Conservation (phyloP, 2,797 vertebrate species). For the Petrocephalus schoutedeni region DNA sequence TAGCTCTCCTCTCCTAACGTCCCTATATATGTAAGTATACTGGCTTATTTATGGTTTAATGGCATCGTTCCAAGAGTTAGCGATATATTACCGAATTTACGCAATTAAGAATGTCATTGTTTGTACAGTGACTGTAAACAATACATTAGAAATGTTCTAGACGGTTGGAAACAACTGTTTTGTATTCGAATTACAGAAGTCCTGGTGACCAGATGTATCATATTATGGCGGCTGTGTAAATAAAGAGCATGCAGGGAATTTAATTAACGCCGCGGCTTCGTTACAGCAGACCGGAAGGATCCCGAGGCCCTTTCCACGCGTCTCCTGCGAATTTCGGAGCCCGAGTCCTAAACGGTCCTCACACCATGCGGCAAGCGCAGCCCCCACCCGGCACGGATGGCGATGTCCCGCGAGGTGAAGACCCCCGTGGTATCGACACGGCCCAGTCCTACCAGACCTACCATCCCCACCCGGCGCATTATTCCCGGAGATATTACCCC, state of each 20-base stretch:
- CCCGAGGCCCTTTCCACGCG: neutral
- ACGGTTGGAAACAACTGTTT: neutral
- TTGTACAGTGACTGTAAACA: neutral
- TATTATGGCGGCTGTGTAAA: neutral
- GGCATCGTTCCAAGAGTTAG: neutral
- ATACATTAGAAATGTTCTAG: conserved; percentile 2
- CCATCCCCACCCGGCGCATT: neutral
- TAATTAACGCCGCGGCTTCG: neutral
- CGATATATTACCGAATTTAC: neutral
- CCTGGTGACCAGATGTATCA: neutral
- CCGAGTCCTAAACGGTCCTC: neutral
- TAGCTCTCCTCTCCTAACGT: neutral
- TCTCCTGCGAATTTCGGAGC: neutral
- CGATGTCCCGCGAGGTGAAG: neutral
- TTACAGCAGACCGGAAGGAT: neutral
- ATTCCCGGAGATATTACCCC: neutral
- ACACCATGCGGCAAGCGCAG: neutral
- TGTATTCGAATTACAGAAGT: neutral
- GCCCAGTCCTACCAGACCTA: neutral
- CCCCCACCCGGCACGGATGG: neutral
- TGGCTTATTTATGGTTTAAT: neutral
- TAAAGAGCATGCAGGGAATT: neutral
- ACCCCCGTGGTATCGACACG: neutral
- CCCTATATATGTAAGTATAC: neutral
- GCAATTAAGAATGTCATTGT: neutral